phyloP scores from a whole-genome alignment of 2,888 invertebrate species.

The Bombyx huttoni region DNA sequence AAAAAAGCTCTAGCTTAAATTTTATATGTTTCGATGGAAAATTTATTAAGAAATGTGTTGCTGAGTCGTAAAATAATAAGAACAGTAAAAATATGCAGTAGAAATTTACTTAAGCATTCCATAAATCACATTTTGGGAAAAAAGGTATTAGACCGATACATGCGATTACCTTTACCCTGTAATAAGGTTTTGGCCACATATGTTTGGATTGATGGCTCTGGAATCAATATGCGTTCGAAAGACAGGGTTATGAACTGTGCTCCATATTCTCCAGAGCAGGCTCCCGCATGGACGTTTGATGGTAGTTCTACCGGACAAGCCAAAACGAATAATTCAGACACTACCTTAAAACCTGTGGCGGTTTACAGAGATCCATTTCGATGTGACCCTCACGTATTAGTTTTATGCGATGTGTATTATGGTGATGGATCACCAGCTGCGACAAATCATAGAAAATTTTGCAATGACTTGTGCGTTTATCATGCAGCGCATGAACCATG shows the following conservation, averaged over 20 bases:
- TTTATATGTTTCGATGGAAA: neutral
- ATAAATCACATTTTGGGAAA: conserved; percentile 60
- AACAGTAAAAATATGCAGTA: conserved; percentile 12
- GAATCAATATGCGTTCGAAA: conserved; percentile 78
- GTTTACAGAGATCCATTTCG: conserved; percentile 93
- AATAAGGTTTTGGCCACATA: conserved; percentile 78
- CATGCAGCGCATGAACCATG: conserved; percentile 82
- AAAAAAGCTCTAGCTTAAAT: neutral
- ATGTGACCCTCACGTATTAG: conserved; percentile 87
- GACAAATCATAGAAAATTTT: conserved; percentile 80
- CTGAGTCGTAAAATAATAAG: neutral
- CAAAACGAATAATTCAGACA: conserved; percentile 87
- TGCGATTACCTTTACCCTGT: conserved; percentile 71
- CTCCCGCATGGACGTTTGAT: conserved; percentile 92
- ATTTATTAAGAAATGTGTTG: neutral
- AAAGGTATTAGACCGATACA: conserved; percentile 63
- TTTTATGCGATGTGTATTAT: conserved; percentile 86
- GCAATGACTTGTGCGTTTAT: conserved; percentile 78
- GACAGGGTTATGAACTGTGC: conserved; percentile 76
- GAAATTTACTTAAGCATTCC: conserved; percentile 42
- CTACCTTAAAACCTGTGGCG: conserved; percentile 87
- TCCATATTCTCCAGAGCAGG: conserved; percentile 64
- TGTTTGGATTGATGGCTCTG: conserved; percentile 86
- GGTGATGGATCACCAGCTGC: conserved; percentile 80
- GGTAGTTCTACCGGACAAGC: conserved; percentile 93